These are phyloP conservation scores for Heteromurus nitidus DNA, from an alignment of 2,888 invertebrate species.

Conservation along the genomic window DNA sequence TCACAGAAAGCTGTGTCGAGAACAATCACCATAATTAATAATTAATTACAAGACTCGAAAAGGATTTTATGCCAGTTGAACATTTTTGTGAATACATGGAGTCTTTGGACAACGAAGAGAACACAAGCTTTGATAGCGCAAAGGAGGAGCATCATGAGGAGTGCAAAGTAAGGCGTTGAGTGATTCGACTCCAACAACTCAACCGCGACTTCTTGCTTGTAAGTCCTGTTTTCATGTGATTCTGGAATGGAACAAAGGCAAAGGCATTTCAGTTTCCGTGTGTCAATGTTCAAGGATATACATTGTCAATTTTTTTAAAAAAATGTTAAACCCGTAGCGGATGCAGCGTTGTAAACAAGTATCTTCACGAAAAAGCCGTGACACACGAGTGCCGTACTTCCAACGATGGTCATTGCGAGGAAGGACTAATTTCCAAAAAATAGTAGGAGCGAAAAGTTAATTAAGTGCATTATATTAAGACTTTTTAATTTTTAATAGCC, in stretches of 20 bases:
- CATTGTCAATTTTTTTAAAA: no score
- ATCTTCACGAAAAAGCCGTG: constrained; percentile 11
- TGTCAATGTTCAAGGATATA: no score
- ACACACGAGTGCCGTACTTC: background rate
- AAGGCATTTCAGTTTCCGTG: no score
- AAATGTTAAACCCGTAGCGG: no score
- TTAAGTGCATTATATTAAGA: background rate
- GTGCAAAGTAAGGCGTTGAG: constrained; percentile 25
- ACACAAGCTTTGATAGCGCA: background rate
- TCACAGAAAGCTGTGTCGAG: no score
- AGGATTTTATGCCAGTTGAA: no score
- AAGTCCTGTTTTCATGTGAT: background rate
- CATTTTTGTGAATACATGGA: background rate
- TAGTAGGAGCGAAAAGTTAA: background rate
- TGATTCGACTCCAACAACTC: background rate
- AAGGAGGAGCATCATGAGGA: background rate
- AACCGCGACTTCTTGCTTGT: background rate
- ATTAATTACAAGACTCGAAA: no score
- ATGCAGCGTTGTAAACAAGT: no score
- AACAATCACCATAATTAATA: no score
- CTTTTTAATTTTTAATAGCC: background rate
- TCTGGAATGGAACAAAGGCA: background rate
- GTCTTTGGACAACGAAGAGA: background rate
- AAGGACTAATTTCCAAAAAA: background rate
- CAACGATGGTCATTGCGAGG: background rate